Evolutionary conservation across 1,140 invertebrate genomes (phyloP).

Genomic region (Papilio polytes): DNA sequence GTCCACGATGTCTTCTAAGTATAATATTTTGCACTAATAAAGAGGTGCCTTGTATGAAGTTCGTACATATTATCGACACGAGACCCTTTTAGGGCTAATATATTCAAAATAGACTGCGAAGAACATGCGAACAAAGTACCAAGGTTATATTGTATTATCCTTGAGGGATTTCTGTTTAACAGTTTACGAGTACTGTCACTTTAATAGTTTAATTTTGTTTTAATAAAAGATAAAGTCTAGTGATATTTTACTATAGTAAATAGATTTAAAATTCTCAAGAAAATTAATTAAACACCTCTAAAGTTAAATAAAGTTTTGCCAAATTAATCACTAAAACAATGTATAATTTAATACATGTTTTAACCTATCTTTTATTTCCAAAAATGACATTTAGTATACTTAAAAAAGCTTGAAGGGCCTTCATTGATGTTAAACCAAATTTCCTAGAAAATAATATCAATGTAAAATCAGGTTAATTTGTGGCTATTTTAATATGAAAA

Average conservation of each 20-base stretch:
- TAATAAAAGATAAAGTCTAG: background rate
- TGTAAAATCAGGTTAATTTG: background rate
- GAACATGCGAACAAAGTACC: conserved; percentile 21
- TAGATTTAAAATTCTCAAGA: too few relatives aligned
- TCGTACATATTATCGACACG: conserved; percentile 7
- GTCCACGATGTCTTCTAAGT: background rate
- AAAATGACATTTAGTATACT: too few relatives aligned
- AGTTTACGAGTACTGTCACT: background rate
- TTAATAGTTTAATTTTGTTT: conserved; percentile 8
- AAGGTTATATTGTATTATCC: conserved; percentile 10
- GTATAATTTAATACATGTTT: too few relatives aligned
- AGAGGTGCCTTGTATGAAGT: conserved; percentile 12
- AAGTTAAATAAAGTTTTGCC: background rate
- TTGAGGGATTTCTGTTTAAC: conserved; percentile 17
- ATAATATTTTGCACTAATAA: conserved; percentile 14
- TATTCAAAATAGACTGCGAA: conserved; percentile 24
- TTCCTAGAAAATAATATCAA: background rate
- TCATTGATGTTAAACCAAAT: background rate
- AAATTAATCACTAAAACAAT: too few relatives aligned
- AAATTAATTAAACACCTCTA: background rate
- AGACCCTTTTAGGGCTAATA: conserved; percentile 25
- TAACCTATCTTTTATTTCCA: too few relatives aligned
- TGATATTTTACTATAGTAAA: too few relatives aligned
- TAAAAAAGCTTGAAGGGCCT: background rate
- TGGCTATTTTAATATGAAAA: background rate